Conservation (phyloP, 2,888 invertebrate genomes). For the Eutolmus rufibarbis region DNA sequence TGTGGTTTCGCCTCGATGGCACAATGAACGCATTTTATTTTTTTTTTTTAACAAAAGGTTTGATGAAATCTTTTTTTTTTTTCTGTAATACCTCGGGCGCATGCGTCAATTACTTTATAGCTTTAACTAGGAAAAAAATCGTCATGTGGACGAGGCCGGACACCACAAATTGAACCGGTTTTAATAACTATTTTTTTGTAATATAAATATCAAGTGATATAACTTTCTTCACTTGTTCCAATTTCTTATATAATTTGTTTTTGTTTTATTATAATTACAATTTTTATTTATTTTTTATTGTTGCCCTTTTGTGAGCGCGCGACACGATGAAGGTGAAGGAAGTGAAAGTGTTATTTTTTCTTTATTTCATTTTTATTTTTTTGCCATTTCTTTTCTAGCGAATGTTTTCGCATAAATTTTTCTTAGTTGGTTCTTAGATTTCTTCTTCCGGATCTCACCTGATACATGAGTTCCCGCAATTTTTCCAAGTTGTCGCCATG, state of each 20-base stretch:
- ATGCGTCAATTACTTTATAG: background rate
- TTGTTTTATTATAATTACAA: background rate
- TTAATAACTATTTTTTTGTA: background rate
- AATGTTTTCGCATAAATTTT: background rate
- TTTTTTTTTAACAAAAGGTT: background rate
- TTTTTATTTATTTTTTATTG: background rate
- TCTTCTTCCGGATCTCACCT: constrained; percentile 56
- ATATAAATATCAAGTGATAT: background rate
- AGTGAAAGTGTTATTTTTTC: constrained; percentile 28
- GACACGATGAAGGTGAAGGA: background rate
- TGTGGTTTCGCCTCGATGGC: background rate
- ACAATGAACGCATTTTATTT: background rate
- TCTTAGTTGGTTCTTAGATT: background rate
- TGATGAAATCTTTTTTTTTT: background rate
- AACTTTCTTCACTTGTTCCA: background rate
- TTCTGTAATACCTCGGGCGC: background rate
- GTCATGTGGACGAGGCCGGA: background rate
- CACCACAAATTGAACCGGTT: background rate
- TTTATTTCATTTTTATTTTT: background rate
- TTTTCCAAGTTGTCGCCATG: constrained; percentile 66
- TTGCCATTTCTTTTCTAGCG: background rate
- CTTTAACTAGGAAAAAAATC: background rate
- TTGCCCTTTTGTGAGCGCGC: background rate
- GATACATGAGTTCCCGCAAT: constrained; percentile 66
- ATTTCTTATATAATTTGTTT: no score